phyloP scores from a whole-genome alignment of 2,888 invertebrate species.

The Prosapia bicincta region DNA sequence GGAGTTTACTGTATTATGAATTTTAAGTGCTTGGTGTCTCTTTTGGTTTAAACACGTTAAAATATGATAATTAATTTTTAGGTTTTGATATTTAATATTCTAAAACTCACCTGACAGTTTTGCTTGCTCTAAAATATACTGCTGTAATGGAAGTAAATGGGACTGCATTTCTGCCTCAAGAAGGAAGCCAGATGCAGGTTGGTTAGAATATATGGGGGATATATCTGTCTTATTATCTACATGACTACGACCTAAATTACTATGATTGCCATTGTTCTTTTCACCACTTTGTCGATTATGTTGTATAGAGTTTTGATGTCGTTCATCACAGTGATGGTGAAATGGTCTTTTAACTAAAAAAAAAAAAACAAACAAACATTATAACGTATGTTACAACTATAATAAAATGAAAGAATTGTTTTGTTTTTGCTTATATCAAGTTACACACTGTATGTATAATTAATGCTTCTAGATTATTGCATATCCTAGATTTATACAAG shows the following conservation, averaged over 20 bases:
- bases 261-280: conserved; percentile 21
- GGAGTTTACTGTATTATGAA: too few species aligned
- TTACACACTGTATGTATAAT: too few species aligned
- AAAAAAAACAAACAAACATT: not conserved
- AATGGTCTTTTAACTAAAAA: conserved; percentile 13
- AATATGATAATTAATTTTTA: too few species aligned
- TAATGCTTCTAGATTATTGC: too few species aligned
- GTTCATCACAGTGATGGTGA: conserved; percentile 16
- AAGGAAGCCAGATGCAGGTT: conserved; percentile 13
- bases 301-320: conserved; percentile 18
- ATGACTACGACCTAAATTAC: not conserved
- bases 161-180: conserved; percentile 39
- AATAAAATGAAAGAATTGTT: too few species aligned
- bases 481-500: too few species aligned
- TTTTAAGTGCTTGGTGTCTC: too few species aligned
- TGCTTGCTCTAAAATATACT: conserved; percentile 84
- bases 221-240: conserved; percentile 20
- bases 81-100: too few species aligned
- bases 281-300: conserved; percentile 8
- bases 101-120: conserved; percentile 60
- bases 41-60: too few species aligned
- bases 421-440: too few species aligned
- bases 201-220: conserved; percentile 27
- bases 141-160: conserved; percentile 77
- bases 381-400: too few species aligned